Percentiles rank a stretch among this genome's conserved stretches.
These are phyloP conservation scores for Hafferia zeledoni DNA, from an alignment of 2,797 vertebrate species.

Conservation along the genomic window DNA sequence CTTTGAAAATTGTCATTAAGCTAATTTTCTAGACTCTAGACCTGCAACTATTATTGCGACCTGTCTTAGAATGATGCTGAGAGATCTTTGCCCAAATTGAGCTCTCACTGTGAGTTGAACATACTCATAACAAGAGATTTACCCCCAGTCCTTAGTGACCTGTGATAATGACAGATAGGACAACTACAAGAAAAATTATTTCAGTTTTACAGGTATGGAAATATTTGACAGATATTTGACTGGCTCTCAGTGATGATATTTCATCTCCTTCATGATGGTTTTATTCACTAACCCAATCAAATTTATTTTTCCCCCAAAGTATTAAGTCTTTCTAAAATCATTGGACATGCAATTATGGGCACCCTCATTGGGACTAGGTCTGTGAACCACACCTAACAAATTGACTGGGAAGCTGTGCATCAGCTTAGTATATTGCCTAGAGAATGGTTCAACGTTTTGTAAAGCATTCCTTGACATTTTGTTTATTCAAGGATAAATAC, in stretches of 20 bases:
- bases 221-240: neutral
- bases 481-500: conserved; percentile 3
- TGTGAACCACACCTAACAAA: neutral
- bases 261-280: neutral
- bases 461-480: conserved; percentile 1
- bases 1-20: neutral
- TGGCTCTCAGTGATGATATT: neutral
- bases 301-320: neutral
- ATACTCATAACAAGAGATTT: neutral
- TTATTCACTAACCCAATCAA: neutral
- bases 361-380: neutral
- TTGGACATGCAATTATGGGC: neutral
- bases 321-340: neutral
- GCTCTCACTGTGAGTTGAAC: neutral
- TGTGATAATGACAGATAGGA: neutral
- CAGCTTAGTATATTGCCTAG: neutral
- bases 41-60: neutral
- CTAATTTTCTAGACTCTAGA: neutral
- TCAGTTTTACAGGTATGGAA: neutral
- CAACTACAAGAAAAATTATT: neutral
- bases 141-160: neutral
- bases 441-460: neutral
- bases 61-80: neutral
- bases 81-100: neutral
- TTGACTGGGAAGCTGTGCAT: neutral